phyloP scores from a whole-genome alignment of 2,113 vertebrate species.

The Pongo abelii region DNA sequence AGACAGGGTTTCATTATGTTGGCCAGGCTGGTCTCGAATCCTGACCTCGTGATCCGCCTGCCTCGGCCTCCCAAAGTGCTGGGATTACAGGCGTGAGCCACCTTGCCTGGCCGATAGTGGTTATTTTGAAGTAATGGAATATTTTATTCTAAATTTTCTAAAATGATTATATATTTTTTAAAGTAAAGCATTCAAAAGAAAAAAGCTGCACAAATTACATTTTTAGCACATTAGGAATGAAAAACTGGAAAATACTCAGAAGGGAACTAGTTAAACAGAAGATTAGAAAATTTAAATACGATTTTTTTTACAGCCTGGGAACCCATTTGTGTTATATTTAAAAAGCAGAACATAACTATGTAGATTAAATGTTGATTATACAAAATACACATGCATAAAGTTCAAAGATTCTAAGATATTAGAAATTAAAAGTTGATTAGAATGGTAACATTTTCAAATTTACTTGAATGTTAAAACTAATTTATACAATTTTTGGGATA shows the following conservation, averaged over 20 bases:
- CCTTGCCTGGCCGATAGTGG: too few species aligned
- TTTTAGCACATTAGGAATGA: not conserved
- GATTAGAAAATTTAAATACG: not conserved
- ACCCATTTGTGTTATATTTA: not conserved
- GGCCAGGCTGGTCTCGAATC: too few species aligned
- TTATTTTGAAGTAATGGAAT: not conserved
- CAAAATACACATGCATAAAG: not conserved
- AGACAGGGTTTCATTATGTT: too few species aligned
- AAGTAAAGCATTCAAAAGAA: constrained; percentile 6
- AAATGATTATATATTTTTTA: constrained; percentile 8
- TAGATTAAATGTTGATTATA: not conserved
- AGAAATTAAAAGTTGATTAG: not conserved
- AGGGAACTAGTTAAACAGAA: not conserved
- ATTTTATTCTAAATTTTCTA: not conserved
- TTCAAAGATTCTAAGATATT: not conserved
- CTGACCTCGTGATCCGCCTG: too few species aligned
- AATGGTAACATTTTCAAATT: not conserved
- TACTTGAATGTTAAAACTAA: not conserved
- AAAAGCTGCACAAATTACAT: not conserved
- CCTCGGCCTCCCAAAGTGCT: too few species aligned
- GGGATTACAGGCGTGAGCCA: too few species aligned
- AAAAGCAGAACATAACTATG: not conserved
- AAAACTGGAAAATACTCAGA: constrained; percentile 9
- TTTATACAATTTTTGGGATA: not conserved
- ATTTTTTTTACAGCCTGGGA: not conserved